These are phyloP conservation scores for Calyptomena viridis DNA, from an alignment of 2,113 vertebrate genomes.

Conservation along the genomic window DNA sequence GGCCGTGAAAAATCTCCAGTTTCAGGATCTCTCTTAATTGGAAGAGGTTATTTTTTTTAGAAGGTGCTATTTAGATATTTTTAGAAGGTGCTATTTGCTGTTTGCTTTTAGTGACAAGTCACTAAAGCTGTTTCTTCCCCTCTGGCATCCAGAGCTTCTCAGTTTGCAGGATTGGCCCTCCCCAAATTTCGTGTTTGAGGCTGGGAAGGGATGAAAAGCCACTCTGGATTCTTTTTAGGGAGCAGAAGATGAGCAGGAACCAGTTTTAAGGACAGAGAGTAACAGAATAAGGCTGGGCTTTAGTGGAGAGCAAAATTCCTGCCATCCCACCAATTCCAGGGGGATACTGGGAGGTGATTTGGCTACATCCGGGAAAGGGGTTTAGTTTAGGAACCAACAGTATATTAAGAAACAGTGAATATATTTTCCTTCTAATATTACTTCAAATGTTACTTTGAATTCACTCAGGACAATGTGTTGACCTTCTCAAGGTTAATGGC, in stretches of 20 bases:
- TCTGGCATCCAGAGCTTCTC: background rate
- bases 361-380: background rate
- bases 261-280: background rate
- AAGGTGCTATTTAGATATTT: background rate
- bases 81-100: background rate
- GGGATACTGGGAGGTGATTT: background rate
- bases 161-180: background rate
- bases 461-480: background rate
- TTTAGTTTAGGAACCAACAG: background rate
- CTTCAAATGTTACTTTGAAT: background rate
- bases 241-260: background rate
- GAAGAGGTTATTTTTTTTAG: background rate
- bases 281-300: background rate
- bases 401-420: background rate
- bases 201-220: background rate
- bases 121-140: background rate
- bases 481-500: conserved; percentile 28
- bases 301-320: background rate
- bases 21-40: background rate
- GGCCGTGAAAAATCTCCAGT: background rate
- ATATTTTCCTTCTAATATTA: background rate
- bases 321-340: background rate
- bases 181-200: background rate
- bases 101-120: background rate
- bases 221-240: background rate